Percentiles rank a stretch among this genome's conserved stretches.
phyloP scores from a whole-genome alignment of 2,888 invertebrate species.

The Watsonalla binaria region DNA sequence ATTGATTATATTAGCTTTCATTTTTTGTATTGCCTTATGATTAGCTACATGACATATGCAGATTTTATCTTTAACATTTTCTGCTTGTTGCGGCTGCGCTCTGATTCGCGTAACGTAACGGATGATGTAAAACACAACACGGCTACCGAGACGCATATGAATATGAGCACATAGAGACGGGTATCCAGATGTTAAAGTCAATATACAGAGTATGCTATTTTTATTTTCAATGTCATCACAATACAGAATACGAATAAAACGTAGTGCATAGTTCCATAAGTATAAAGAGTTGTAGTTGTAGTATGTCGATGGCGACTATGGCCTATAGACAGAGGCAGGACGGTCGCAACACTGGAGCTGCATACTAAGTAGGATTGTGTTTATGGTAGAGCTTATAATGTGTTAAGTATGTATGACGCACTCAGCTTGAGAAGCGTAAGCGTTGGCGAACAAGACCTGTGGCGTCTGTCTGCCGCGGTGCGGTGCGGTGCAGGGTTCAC shows the following conservation, averaged over 20 bases:
- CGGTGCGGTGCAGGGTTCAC: conserved; percentile 34
- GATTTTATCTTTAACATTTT: conserved; percentile 11
- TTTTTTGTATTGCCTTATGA: conserved; percentile 14
- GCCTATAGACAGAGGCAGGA: conserved; percentile 27
- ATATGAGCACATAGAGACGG: conserved; percentile 8
- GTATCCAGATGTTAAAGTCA: conserved; percentile 8
- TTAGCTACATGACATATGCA: not conserved
- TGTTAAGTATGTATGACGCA: conserved; percentile 62
- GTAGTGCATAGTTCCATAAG: no score
- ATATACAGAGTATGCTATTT: conserved; percentile 7
- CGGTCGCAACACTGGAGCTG: conserved; percentile 39
- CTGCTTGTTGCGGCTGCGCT: conserved; percentile 16
- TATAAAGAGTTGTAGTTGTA: no score
- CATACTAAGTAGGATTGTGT: conserved; percentile 54
- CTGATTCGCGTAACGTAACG: conserved; percentile 13
- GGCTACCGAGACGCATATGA: conserved; percentile 7
- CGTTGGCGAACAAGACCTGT: conserved; percentile 25
- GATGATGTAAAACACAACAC: conserved; percentile 5
- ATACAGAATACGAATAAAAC: not conserved
- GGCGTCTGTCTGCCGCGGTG: conserved; percentile 56
- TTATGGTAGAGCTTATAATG: conserved; percentile 50
- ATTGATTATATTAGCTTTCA: conserved; percentile 27
- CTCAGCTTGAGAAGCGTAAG: conserved; percentile 45
- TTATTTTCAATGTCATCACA: conserved; percentile 9
- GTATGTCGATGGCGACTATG: conserved; percentile 4